Evolutionary conservation across 1,140 invertebrate genomes (phyloP).

Genomic region (Aphaenogaster rudis): DNA sequence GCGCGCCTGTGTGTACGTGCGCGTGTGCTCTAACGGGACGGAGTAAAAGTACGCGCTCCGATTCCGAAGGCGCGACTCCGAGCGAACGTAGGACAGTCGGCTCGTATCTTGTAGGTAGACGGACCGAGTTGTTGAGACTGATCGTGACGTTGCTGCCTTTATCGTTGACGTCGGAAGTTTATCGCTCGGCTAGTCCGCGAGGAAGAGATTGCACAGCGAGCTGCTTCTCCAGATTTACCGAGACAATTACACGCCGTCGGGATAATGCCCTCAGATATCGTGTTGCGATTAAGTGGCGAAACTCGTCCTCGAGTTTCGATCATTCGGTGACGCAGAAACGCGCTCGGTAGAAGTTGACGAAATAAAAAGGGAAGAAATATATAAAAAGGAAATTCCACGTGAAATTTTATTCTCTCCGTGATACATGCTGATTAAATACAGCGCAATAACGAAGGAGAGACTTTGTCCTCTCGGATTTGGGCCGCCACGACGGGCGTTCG

Average conservation of each 20-base stretch:
- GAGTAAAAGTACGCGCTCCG: slow-evolving; percentile 44
- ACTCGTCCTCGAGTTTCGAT: not conserved
- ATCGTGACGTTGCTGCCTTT: slow-evolving; percentile 17
- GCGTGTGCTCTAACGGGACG: slow-evolving; percentile 13
- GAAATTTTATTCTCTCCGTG: not conserved
- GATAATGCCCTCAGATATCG: not conserved
- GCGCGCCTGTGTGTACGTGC: not conserved
- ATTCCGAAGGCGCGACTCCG: slow-evolving; percentile 33
- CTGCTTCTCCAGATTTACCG: not conserved
- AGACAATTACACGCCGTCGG: no score
- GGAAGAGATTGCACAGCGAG: not conserved
- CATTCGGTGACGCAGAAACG: not conserved
- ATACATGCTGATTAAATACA: not conserved
- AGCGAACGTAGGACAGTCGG: slow-evolving; percentile 8
- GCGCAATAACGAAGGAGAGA: not conserved
- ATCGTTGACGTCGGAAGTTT: slow-evolving; percentile 11
- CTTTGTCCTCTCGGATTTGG: not conserved
- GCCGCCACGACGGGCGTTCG: no score
- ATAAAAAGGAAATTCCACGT: not conserved
- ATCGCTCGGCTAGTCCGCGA: not conserved
- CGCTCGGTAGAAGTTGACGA: not conserved
- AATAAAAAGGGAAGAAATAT: not conserved
- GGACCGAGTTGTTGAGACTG: not conserved
- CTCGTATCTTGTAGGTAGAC: not conserved
- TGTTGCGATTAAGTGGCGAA: not conserved